Base-by-base conservation (phyloP, 2,888 invertebrate species). In the Eupithecia subfuscata region DNA sequence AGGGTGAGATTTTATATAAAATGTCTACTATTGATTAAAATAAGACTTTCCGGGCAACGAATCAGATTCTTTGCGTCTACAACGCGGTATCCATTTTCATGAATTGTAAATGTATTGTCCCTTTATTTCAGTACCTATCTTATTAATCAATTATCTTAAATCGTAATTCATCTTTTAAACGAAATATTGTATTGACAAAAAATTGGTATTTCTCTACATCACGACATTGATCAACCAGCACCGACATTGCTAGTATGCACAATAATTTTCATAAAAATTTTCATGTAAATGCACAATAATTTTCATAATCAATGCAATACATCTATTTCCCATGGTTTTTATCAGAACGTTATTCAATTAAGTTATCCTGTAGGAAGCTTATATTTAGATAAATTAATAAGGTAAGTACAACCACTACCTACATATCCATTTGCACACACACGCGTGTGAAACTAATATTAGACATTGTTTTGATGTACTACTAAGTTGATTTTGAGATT, bases 1-100 rank as follows among this genome's bases (percentile, higher is more conserved):
- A 94, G 93, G 94, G 94, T 94, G 89, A 94, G 93, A 83, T 74
- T 81, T 82, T 75, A 76, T 78, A 76, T 76, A 71, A 77, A 75
- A 69, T 70, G 63, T 25, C 1, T 68, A 22, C 30, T 25, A 34
- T 71, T 60, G n/a, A 70, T 52, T 40, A 30, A 48, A 65, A 18
- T 70, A 30, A 63, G 43, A 43, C 12, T 25, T 25, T 60, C 25
- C 25, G 6, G 12, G 9, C 52, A 1, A 25, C 60, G 25, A 25
- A 25, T 4, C 12, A 60, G 60, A 25, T 60, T 60, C 6, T 25
- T 7, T 60, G n/a, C 25, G 25, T 60, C 22, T 25, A 56, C 22
- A 56, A 22, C 4, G 22, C 56, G 22, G 22, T 56, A 5, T 25
- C 22, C 12, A 60, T 60, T 25, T 25, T 60, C 25, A 25, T 60